Percentiles rank a stretch among this genome's conserved stretches.
Evolutionary conservation across 2,888 invertebrate species (phyloP).

Genomic region (Rhagophthalmus giganteus): DNA sequence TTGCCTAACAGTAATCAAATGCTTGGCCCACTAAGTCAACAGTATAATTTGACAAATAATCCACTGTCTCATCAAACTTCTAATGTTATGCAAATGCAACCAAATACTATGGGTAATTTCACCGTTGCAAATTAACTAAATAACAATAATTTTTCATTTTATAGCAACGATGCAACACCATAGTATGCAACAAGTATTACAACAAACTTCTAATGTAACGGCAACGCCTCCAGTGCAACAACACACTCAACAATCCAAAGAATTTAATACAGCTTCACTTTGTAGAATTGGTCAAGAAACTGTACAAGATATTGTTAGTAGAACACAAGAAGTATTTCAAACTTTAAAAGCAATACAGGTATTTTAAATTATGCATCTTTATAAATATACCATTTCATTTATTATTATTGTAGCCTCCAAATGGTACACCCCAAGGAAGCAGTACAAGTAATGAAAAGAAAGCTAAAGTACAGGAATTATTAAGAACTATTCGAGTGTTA

Average conservation of each 20-base stretch:
- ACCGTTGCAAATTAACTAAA: background rate
- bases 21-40: constrained; percentile 51
- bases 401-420: constrained; percentile 71
- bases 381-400: too few relatives aligned
- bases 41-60: constrained; percentile 45
- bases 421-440: constrained; percentile 74
- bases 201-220: constrained; percentile 45
- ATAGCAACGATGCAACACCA: constrained; percentile 45
- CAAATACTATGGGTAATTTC: constrained; percentile 42
- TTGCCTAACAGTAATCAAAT: constrained; percentile 59
- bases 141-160: background rate
- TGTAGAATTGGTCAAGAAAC: constrained; percentile 93
- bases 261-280: constrained; percentile 84
- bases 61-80: constrained; percentile 46
- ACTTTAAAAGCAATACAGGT: constrained; percentile 80
- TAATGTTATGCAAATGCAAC: constrained; percentile 50
- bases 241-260: constrained; percentile 62
- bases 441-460: constrained; percentile 81
- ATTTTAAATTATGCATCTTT: too few relatives aligned
- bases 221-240: constrained; percentile 50
- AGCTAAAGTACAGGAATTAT: constrained; percentile 83
- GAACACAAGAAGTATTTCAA: constrained; percentile 89
- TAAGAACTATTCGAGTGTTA: constrained; percentile 76
- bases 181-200: constrained; percentile 46
- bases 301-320: constrained; percentile 90